Base-by-base conservation (phyloP, 1,140 invertebrate genomes). In the Oscheius sp. region DNA sequence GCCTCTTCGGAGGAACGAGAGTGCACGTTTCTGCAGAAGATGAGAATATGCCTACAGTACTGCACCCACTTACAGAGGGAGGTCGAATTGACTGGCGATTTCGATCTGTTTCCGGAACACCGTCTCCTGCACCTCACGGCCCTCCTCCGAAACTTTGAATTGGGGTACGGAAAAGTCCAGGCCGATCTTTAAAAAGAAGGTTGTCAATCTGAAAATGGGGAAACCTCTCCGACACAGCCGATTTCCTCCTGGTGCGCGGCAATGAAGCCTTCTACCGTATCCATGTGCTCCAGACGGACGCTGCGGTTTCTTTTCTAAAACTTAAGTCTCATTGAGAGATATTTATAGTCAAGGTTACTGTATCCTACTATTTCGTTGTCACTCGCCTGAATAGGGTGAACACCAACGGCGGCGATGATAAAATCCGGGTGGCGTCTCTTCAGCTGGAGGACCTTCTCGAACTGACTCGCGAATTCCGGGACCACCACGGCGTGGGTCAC, bases 351-450 rank as follows among this genome's bases (percentile, higher is more conserved):
- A 58, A 55, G 2, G 3, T 13, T 45, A 45, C n/a, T n/a, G n/a
- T n/a, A 31, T 38, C 7, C n/a, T 38, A 26, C 2, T 26, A 13
- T 38, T 26, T 2, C 36, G 15, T 4, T 13, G 28, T 23, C 3
- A 52, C 3, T 45, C 10, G 49, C 67, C 55, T 68, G 67, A 42
- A 68, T 68, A 7, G 67, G 67, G 45, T 68, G 67, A 26, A 68
- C 55, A 1, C 67, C 67, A 4, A 68, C 61, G 18, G 49, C 67
- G 32, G 67, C 55, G 23, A 58, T 29, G 13, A 68, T 36, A 7
- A 38, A 28, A 18, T 35, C 35, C 10, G 7, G 10, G 34, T 55
- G 45, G 18, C 45, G 28, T 38, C 32, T 36, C 0, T 49, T 18
- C 2, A 68, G 26, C 26, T 36, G 35, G 2, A 68, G 18, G 10